Evolutionary conservation across 2,113 vertebrate species (phyloP).

Genomic region (Dromiciops gliroides): DNA sequence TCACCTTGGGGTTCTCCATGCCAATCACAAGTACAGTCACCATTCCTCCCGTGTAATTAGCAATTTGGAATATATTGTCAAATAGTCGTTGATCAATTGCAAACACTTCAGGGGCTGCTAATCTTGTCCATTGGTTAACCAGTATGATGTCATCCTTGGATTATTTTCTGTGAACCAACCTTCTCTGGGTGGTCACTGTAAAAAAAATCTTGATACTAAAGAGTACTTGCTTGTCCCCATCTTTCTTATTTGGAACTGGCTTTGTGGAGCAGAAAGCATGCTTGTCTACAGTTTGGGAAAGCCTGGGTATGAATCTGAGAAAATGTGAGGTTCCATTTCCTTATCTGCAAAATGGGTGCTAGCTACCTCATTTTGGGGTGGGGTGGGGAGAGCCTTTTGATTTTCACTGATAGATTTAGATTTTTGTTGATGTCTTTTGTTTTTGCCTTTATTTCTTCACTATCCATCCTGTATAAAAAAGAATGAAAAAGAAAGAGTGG

Average conservation of each 20-base stretch:
- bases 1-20: neutral
- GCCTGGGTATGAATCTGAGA: neutral
- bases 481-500: neutral
- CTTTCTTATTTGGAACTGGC: neutral
- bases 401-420: neutral
- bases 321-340: neutral
- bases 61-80: neutral
- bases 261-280: neutral
- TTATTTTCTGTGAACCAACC: neutral
- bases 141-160: neutral
- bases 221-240: neutral
- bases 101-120: neutral
- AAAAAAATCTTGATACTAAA: neutral
- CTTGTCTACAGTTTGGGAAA: neutral
- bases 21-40: neutral
- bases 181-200: neutral
- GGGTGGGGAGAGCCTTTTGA: neutral
- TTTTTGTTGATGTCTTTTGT: neutral
- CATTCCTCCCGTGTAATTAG: no score
- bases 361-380: neutral
- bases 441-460: neutral
- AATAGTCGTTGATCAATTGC: neutral
- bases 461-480: neutral
- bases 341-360: neutral
- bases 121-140: neutral